These are phyloP conservation scores for Lasioglossum villosulum DNA, from an alignment of 2,888 invertebrate species.

Conservation along the genomic window DNA sequence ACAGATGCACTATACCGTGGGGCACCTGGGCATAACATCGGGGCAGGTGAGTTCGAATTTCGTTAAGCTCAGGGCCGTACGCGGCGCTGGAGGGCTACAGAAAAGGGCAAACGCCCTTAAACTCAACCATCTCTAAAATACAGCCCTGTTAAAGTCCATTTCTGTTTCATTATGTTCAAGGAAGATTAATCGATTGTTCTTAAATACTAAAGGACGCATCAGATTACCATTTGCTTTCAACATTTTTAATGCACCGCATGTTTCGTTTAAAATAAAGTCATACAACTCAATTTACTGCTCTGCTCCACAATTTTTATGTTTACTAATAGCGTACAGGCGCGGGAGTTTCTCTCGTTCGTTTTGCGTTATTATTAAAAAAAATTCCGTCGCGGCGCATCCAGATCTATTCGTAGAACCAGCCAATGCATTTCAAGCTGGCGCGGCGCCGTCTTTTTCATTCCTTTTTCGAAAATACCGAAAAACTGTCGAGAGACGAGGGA, in stretches of 20 bases:
- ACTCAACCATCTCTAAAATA: not conserved
- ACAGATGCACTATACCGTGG: conserved; percentile 74
- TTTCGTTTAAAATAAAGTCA: too few species aligned
- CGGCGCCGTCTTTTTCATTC: not conserved
- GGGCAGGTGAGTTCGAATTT: conserved; percentile 79
- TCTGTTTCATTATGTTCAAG: not conserved
- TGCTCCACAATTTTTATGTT: not conserved
- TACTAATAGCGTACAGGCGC: not conserved
- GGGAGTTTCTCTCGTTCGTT: not conserved
- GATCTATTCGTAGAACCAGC: not conserved
- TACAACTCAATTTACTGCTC: too few species aligned
- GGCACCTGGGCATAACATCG: conserved; percentile 75
- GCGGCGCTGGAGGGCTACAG: not conserved
- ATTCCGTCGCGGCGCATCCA: not conserved
- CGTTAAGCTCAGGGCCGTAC: conserved; percentile 72
- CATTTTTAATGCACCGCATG: too few species aligned
- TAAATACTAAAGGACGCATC: not conserved
- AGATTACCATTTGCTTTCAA: not conserved
- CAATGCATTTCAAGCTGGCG: not conserved
- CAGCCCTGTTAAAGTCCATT: not conserved
- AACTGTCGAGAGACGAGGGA: not conserved
- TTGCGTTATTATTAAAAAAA: not conserved
- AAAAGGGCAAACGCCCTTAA: not conserved
- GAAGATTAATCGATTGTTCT: not conserved
- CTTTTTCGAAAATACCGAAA: not conserved